Percentiles rank a stretch among this genome's conserved stretches.
Evolutionary conservation across 2,888 invertebrate species (phyloP).

Genomic region (Cantharis rustica): DNA sequence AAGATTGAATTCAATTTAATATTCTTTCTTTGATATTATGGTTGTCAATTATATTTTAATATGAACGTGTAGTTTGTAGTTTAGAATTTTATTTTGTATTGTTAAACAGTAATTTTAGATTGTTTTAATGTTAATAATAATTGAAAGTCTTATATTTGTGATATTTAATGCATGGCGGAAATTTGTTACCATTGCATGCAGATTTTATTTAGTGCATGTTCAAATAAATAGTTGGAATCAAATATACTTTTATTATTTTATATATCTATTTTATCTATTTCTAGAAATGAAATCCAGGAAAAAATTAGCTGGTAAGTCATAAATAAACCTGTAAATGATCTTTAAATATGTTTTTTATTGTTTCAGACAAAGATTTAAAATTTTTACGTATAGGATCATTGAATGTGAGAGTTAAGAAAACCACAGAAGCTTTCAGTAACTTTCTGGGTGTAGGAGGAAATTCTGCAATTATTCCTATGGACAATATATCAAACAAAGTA

Average conservation of each 20-base stretch:
- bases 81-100: not conserved
- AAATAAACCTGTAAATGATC: not conserved
- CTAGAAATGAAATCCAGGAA: slow-evolving; percentile 76
- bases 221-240: slow-evolving; percentile 1
- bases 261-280: slow-evolving; percentile 50
- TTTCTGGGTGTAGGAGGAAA: slow-evolving; percentile 80
- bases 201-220: slow-evolving; percentile 8
- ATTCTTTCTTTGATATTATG: not conserved
- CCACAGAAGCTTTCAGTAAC: slow-evolving; percentile 90
- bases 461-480: slow-evolving; percentile 49
- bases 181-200: not conserved
- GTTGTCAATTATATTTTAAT: not conserved
- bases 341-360: not conserved
- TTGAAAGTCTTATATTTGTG: not conserved
- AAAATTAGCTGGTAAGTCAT: slow-evolving; percentile 68
- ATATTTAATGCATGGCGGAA: not conserved
- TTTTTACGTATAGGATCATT: slow-evolving; percentile 91
- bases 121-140: not conserved
- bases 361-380: slow-evolving; percentile 82
- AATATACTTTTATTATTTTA: not conserved
- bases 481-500: slow-evolving; percentile 65
- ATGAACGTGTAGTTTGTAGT: not conserved
- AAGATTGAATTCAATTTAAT: not conserved
- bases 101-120: not conserved
- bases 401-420: slow-evolving; percentile 90